These are phyloP conservation scores for Megalops atlanticus DNA, from an alignment of 2,113 vertebrate species.

Conservation along the genomic window DNA sequence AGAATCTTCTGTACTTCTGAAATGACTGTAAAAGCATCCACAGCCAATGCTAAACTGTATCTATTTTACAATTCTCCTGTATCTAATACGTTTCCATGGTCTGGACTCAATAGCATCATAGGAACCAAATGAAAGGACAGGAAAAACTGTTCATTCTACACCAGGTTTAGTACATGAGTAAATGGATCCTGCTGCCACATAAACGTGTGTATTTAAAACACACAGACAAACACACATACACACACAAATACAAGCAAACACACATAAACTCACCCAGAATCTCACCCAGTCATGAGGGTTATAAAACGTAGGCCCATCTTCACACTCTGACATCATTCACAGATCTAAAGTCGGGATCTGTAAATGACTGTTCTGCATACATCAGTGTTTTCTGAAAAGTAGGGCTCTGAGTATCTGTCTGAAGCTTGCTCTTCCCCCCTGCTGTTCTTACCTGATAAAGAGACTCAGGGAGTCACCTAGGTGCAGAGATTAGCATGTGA, in stretches of 20 bases:
- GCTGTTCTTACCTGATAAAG: slow-evolving; percentile 70
- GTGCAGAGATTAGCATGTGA: slow-evolving; percentile 55
- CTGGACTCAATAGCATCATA: slow-evolving; percentile 7
- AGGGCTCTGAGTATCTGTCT: slow-evolving; percentile 57
- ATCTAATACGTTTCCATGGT: slow-evolving; percentile 51
- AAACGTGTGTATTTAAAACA: too few species aligned
- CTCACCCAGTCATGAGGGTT: not conserved
- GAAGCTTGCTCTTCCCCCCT: slow-evolving; percentile 67
- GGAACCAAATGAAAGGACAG: too few species aligned
- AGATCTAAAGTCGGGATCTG: slow-evolving; percentile 55
- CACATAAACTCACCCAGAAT: not conserved
- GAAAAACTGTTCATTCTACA: too few species aligned
- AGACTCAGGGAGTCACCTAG: slow-evolving; percentile 59
- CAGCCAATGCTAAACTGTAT: too few species aligned
- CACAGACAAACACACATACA: slow-evolving; percentile 2
- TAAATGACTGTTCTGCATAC: slow-evolving; percentile 54
- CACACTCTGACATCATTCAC: slow-evolving; percentile 45
- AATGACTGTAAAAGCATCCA: slow-evolving; percentile 26
- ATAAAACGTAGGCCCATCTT: not conserved
- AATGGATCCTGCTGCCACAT: too few species aligned
- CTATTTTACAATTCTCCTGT: too few species aligned
- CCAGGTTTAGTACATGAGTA: too few species aligned
- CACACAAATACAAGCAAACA: not conserved
- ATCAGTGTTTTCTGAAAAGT: slow-evolving; percentile 53
- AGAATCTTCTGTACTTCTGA: too few species aligned